Conservation (phyloP, 2,888 invertebrate species). For the Drosophila conformis region DNA sequence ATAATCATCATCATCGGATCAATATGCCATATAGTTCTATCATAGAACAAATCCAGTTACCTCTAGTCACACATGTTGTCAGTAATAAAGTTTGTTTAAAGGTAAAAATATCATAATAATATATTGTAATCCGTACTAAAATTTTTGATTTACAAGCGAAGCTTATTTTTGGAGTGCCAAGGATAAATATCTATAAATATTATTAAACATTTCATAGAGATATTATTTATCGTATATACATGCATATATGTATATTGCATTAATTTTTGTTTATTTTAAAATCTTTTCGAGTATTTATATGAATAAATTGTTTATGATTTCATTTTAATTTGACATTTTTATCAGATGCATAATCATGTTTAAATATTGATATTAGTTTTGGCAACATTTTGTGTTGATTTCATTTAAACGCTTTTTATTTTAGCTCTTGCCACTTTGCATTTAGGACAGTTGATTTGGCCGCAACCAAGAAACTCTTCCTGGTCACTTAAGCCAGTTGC, state of each 20-base stretch:
- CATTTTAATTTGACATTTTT: neutral
- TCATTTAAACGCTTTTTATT: neutral
- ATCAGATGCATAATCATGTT: neutral
- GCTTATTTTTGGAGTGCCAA: neutral
- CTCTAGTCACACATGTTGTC: neutral
- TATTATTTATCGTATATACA: neutral
- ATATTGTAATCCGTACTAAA: neutral
- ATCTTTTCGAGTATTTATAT: neutral
- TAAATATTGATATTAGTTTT: neutral
- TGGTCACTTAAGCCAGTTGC: neutral
- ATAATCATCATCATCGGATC: neutral
- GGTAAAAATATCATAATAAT: neutral
- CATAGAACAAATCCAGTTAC: neutral
- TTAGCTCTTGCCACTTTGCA: neutral
- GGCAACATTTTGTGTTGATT: neutral
- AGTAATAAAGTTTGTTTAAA: neutral
- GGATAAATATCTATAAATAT: neutral
- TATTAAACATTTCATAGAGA: neutral
- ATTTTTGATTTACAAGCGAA: neutral
- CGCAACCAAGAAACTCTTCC: neutral
- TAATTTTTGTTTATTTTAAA: neutral
- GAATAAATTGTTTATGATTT: neutral
- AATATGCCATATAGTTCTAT: neutral
- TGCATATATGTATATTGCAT: neutral
- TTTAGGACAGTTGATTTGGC: neutral